Conservation (phyloP, 1,140 invertebrate species). For the Mercenaria mercenaria region DNA sequence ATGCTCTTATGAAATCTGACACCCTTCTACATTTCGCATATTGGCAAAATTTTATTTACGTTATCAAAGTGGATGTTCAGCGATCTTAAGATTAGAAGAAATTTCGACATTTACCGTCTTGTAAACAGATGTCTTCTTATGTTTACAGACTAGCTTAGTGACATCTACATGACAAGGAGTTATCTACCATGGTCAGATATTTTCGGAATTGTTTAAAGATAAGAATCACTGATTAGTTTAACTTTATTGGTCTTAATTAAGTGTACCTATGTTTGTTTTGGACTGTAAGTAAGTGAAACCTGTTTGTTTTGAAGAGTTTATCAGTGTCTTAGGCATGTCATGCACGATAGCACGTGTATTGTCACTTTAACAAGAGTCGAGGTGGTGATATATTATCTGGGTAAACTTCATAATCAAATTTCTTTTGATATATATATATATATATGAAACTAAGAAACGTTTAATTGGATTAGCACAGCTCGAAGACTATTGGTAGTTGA, state of each 20-base stretch:
- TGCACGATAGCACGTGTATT: not conserved
- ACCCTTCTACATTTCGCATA: not conserved
- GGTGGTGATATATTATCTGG: not conserved
- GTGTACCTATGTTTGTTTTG: not conserved
- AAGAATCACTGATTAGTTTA: not conserved
- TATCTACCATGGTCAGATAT: not conserved
- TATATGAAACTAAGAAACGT: too few species aligned
- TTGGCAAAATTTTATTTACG: not conserved
- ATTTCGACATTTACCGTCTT: too few species aligned
- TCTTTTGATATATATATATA: too few species aligned
- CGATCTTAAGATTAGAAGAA: too few species aligned
- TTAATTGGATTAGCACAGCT: too few species aligned
- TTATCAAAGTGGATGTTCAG: not conserved
- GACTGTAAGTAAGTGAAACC: not conserved
- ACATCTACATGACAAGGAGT: not conserved
- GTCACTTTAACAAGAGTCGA: not conserved
- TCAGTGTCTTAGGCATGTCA: not conserved
- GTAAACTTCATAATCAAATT: not conserved
- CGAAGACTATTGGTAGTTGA: too few species aligned
- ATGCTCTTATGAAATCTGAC: not conserved
- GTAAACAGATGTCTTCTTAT: not conserved
- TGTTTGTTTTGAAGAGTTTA: not conserved
- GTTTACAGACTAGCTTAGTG: not conserved
- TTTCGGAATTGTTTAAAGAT: not conserved
- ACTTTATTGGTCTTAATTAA: constrained; percentile 12